These are phyloP conservation scores for Crocuta crocuta DNA, from an alignment of 2,113 vertebrate genomes.

Conservation along the genomic window DNA sequence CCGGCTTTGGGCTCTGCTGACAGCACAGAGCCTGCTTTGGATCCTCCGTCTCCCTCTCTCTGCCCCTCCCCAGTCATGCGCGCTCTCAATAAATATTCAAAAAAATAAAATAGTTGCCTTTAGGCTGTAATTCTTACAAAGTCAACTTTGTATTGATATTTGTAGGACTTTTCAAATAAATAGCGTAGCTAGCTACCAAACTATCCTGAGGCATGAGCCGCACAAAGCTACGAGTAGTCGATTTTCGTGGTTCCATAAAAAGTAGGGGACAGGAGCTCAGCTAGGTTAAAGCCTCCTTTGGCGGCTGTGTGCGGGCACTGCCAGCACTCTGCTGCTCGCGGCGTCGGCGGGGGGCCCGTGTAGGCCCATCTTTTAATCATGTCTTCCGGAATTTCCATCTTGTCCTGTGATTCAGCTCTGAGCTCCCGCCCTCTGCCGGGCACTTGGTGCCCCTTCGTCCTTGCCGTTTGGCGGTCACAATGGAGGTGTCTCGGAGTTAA, in stretches of 20 bases:
- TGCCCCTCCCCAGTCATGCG: too few relatives aligned
- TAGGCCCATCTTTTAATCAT: not conserved
- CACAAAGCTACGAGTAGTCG: not conserved
- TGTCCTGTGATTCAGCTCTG: not conserved
- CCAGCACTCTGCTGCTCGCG: not conserved
- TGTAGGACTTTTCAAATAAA: not conserved
- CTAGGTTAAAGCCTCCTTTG: not conserved
- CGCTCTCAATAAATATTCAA: too few relatives aligned
- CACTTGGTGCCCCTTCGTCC: not conserved
- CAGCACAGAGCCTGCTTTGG: too few relatives aligned
- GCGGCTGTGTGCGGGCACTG: not conserved
- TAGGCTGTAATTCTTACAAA: constrained; percentile 24
- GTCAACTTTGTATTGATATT: not conserved
- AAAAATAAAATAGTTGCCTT: not conserved
- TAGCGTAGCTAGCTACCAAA: not conserved
- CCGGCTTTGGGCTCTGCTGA: too few relatives aligned
- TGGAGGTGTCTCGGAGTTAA: not conserved
- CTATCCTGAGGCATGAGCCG: not conserved
- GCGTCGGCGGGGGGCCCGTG: not conserved
- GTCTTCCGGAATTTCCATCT: not conserved
- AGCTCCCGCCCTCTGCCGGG: not conserved
- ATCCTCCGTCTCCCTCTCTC: too few relatives aligned
- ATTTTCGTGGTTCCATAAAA: not conserved
- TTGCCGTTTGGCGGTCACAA: not conserved
- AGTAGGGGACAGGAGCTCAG: not conserved